These are phyloP conservation scores for Papilio glaucus DNA, from an alignment of 1,140 invertebrate species.

Conservation along the genomic window DNA sequence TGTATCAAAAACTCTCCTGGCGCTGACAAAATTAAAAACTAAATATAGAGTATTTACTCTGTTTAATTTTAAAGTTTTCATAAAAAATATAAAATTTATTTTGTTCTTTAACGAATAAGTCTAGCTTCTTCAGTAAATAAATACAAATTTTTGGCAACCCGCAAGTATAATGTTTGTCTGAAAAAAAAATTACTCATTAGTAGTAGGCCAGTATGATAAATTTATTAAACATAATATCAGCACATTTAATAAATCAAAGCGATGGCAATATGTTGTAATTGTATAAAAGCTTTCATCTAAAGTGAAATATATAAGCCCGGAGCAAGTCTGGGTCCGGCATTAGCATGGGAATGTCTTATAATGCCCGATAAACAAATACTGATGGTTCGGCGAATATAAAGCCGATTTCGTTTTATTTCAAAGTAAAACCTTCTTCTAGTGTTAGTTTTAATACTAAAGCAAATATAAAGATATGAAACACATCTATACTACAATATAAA, in stretches of 20 bases:
- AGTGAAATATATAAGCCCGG: slow-evolving; percentile 22
- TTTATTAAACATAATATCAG: neutral
- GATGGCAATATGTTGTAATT: neutral
- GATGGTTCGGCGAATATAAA: slow-evolving; percentile 29
- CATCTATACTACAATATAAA: neutral
- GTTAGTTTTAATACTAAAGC: slow-evolving; percentile 7
- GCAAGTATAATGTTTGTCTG: too few relatives aligned
- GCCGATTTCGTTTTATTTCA: slow-evolving; percentile 29
- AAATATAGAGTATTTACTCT: too few relatives aligned
- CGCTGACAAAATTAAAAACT: too few relatives aligned
- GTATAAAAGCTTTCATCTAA: slow-evolving; percentile 27
- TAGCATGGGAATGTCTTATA: slow-evolving; percentile 34
- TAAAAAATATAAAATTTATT: too few relatives aligned
- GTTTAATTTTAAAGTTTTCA: too few relatives aligned
- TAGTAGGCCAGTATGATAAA: neutral
- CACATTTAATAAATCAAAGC: neutral
- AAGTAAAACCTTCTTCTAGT: slow-evolving; percentile 5
- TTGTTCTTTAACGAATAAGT: too few relatives aligned
- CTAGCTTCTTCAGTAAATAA: too few relatives aligned
- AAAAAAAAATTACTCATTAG: neutral
- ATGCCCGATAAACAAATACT: slow-evolving; percentile 33
- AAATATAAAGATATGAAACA: neutral
- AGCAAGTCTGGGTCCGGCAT: slow-evolving; percentile 7
- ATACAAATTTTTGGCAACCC: too few relatives aligned
- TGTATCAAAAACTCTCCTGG: too few relatives aligned